Base-by-base conservation (phyloP, 2,113 vertebrate genomes). In the Ciconia boyciana region DNA sequence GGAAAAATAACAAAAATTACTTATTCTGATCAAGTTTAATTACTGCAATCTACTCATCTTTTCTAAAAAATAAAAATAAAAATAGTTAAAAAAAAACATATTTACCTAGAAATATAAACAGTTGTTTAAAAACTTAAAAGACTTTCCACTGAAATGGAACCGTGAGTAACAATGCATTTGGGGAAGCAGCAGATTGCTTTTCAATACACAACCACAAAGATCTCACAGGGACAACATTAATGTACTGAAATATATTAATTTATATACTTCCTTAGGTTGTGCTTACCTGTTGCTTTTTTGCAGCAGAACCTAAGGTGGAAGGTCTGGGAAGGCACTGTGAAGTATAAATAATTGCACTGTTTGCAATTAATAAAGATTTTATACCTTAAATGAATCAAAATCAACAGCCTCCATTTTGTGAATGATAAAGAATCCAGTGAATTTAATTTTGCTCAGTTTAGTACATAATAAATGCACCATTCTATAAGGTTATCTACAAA, bases 301-400 rank as follows among this genome's bases (percentile, higher is more conserved):
- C 99, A 99, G 99, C 99, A 99, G 99, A 99, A 99, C 99, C 99
- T 99, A 99, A 99, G 99, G 99, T 99, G 99, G 99, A 99, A 99
- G 99, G 98, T 99, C 99, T 99, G 99, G 99, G 99, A 98, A 98
- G 99, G 99, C 99, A 99, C 99, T 99, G 99, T 99, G 99, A 99
- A 99, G 98, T 98, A 99, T 99, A 99, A 99, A 99, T 99, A 99
- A 98, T 99, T 98, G 99, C 99, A 99, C 99, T 99, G 98, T 99
- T 99, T 99, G 99, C 99, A 99, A 99, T 99, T 99, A 99, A 99
- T 98, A 98, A 99, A 99, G 98, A 99, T 98, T 98, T 99, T 99
- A 99, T 98, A 99, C 98, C 97, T 98, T 98, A 98, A 98, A 98
- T 97, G 98, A 98, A 98, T 99, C 97, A 98, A 98, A 98, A 98